phyloP scores from a whole-genome alignment of 1,140 invertebrate species.

The Philaenus spumarius region DNA sequence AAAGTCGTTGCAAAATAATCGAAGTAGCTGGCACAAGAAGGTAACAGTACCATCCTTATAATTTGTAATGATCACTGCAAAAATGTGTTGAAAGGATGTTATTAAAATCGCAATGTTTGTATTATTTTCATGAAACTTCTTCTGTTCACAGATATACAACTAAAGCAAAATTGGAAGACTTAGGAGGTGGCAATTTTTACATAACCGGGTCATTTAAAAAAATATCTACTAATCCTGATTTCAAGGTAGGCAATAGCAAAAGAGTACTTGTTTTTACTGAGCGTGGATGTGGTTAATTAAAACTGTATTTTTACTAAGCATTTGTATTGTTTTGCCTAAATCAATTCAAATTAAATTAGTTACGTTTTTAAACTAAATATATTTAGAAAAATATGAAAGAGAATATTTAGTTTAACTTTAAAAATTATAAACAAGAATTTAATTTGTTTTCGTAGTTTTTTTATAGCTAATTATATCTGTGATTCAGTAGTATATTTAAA shows the following conservation, averaged over 20 bases:
- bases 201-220: constrained; percentile 77
- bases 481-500: no score
- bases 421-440: no score
- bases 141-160: constrained; percentile 55
- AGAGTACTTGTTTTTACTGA: not conserved
- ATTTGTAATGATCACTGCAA: no score
- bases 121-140: not conserved
- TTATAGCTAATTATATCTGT: no score
- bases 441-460: no score
- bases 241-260: constrained; percentile 48
- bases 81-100: not conserved
- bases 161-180: constrained; percentile 70
- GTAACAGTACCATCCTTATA: constrained; percentile 36
- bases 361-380: no score
- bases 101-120: not conserved
- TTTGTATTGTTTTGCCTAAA: no score
- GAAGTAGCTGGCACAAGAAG: constrained; percentile 74
- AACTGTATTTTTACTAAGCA: no score
- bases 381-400: no score
- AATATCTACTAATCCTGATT: constrained; percentile 58
- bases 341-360: no score
- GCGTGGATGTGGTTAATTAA: no score
- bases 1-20: constrained; percentile 71
- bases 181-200: constrained; percentile 64
- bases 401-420: no score